These are phyloP conservation scores for Cerastis rubricosa DNA, from an alignment of 2,888 invertebrate species.

Conservation along the genomic window DNA sequence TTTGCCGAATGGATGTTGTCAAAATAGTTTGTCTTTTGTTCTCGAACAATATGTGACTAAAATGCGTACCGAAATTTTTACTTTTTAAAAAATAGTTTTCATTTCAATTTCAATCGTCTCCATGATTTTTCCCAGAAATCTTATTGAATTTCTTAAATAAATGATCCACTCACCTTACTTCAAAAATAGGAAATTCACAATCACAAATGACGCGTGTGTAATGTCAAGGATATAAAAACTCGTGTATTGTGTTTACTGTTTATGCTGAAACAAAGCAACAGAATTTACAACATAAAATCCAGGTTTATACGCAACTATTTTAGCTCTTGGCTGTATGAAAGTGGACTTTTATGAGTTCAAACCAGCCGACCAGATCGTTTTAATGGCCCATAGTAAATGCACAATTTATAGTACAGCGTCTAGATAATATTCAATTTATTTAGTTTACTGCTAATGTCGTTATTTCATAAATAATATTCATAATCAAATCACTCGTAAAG, in stretches of 20 bases:
- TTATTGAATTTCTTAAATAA: conserved; percentile 1
- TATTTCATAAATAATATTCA: conserved; percentile 41
- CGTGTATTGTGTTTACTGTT: background rate
- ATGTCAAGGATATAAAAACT: conserved; percentile 1
- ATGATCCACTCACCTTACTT: background rate
- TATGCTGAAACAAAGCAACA: conserved; percentile 33
- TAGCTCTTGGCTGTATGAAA: conserved; percentile 31
- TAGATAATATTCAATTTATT: conserved; percentile 36
- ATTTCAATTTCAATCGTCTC: no score
- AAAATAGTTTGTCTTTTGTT: background rate
- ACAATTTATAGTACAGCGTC: conserved; percentile 37
- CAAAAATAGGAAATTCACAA: background rate
- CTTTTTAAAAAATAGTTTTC: background rate
- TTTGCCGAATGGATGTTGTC: background rate
- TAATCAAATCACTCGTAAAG: conserved; percentile 21
- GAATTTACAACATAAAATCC: conserved; percentile 30
- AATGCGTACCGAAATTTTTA: background rate
- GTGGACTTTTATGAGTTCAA: conserved; percentile 45
- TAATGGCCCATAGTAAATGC: conserved; percentile 20
- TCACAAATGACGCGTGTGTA: conserved; percentile 6
- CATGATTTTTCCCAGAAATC: background rate
- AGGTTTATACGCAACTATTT: conserved; percentile 39
- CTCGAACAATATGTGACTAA: background rate
- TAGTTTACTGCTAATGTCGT: conserved; percentile 15
- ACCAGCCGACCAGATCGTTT: conserved; percentile 19